A percentile compares a stretch with the other conserved stretches of the same genome.
These are phyloP conservation scores for Ips nitidus DNA, from an alignment of 1,140 invertebrate genomes.

Conservation along the genomic window DNA sequence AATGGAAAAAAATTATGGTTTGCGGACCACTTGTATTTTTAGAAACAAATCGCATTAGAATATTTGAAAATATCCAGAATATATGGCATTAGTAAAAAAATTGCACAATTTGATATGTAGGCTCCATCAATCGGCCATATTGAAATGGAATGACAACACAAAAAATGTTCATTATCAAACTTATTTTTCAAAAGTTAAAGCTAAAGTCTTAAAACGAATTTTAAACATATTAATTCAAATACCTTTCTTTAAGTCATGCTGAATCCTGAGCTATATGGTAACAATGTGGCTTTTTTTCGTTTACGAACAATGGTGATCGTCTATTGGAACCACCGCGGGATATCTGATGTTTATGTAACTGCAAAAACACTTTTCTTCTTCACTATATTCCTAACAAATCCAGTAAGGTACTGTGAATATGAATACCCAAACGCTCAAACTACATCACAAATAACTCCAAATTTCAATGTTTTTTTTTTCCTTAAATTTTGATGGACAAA, in stretches of 20 bases:
- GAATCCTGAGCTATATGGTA: no score
- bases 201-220: background rate
- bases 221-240: background rate
- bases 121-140: conserved; percentile 45
- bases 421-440: background rate
- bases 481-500: conserved; percentile 25
- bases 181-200: conserved; percentile 8
- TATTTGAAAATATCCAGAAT: no score
- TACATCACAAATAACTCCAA: conserved; percentile 6
- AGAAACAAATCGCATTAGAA: no score
- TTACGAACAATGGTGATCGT: background rate
- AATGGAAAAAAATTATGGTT: no score
- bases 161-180: conserved; percentile 30
- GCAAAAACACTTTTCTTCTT: no score
- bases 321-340: no score
- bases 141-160: conserved; percentile 45
- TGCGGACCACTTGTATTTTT: no score
- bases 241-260: no score
- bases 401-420: no score
- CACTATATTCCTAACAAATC: no score
- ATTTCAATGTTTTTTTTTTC: conserved; percentile 7
- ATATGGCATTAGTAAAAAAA: conserved; percentile 14
- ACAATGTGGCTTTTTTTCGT: background rate
- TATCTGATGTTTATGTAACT: no score
- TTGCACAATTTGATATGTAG: conserved; percentile 40